Evolutionary conservation across 2,113 vertebrate species (phyloP).

Genomic region (Charadrius vociferus): DNA sequence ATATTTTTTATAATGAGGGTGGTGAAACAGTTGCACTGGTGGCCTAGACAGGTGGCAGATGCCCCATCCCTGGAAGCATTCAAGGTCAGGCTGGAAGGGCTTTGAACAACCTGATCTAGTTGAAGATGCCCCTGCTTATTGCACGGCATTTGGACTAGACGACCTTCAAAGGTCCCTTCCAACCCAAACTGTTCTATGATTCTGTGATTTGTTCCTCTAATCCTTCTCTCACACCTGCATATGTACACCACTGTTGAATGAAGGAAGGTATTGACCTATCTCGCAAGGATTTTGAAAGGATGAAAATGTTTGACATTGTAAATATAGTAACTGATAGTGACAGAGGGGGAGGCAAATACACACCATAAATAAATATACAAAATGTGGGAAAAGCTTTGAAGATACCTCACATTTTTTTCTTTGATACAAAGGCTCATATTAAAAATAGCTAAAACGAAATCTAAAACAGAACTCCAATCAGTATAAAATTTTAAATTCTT

Average conservation of each 20-base stretch:
- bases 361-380: neutral
- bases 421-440: neutral
- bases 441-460: neutral
- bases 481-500: neutral
- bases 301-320: neutral
- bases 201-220: neutral
- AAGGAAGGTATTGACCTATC: neutral
- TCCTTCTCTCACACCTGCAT: neutral
- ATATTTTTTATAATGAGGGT: neutral
- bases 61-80: neutral
- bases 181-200: neutral
- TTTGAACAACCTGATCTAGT: neutral
- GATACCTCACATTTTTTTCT: neutral
- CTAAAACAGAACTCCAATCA: neutral
- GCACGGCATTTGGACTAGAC: neutral
- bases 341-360: neutral
- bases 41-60: neutral
- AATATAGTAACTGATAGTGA: neutral
- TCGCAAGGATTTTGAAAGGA: neutral
- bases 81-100: neutral
- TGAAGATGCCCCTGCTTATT: neutral
- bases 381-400: neutral
- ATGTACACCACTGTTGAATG: neutral
- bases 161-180: neutral
- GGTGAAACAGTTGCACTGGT: neutral